Evolutionary conservation across 2,888 invertebrate genomes (phyloP).

Genomic region (Synergus umbraculus): DNA sequence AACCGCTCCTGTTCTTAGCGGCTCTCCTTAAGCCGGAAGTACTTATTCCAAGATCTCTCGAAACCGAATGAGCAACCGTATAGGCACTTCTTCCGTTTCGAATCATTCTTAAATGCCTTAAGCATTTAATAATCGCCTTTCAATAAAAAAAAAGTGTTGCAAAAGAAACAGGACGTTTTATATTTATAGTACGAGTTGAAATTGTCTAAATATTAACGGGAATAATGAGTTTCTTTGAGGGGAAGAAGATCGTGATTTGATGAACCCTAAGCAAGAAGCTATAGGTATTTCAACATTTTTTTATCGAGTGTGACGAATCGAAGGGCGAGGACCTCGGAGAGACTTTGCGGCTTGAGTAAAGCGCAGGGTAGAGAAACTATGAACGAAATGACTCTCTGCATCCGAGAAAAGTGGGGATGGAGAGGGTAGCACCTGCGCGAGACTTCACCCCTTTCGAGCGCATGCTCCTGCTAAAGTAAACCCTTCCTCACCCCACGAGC

Average conservation of each 20-base stretch:
- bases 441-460: slow-evolving; percentile 70
- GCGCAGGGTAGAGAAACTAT: slow-evolving; percentile 69
- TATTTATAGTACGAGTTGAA: too few species aligned
- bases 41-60: slow-evolving; percentile 55
- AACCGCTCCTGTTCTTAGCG: slow-evolving; percentile 38
- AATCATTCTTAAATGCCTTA: slow-evolving; percentile 38
- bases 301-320: background rate
- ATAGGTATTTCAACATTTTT: background rate
- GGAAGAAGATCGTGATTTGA: background rate
- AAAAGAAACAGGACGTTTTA: background rate
- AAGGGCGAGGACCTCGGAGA: background rate
- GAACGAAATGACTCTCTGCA: slow-evolving; percentile 62
- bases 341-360: slow-evolving; percentile 51
- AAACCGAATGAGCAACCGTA: slow-evolving; percentile 48
- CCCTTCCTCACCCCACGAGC: slow-evolving; percentile 63
- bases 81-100: slow-evolving; percentile 53
- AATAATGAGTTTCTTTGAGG: background rate
- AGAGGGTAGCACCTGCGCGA: slow-evolving; percentile 71
- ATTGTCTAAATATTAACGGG: too few species aligned
- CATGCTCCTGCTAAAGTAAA: slow-evolving; percentile 67
- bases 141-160: background rate
- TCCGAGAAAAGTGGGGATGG: slow-evolving; percentile 50
- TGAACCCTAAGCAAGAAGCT: background rate
- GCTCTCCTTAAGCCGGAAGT: slow-evolving; percentile 61
- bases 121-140: background rate